Base-by-base conservation (phyloP, 2,113 vertebrate genomes). In the Larimichthys polyactis region DNA sequence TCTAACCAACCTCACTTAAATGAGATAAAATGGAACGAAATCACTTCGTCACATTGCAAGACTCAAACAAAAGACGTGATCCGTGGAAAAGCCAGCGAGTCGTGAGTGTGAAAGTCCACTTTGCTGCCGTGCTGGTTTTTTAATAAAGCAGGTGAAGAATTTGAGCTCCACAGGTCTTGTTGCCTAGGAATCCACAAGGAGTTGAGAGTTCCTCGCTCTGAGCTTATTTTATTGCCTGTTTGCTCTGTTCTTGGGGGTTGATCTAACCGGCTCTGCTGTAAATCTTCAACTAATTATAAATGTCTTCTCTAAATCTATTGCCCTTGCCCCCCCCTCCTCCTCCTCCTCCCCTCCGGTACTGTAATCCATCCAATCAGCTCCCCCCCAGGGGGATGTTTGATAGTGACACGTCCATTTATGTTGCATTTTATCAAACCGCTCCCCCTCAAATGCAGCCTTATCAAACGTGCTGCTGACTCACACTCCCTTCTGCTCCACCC, bases 271-370 rank as follows among this genome's bases (percentile, higher is more conserved):
- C 75, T 64, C 59, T 73, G 75, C 78, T 73, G 46, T 87, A 82
- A 82, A 87, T 92, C 87, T 84, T 63, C 67, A 82, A 8, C 81
- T 87, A 84, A 89, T 93, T 90, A 90, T 84, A 86, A 83, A 87
- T 85, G 72, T 81, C 78, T 62, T 78, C 69, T 85, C 22, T 78
- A 77, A 83, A 81, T 85, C 78, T 79, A 68, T 71, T 52, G 36
- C 57, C 75, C 54, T 44, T 44, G 44, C 44, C 67, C 46, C 27
- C n/a, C n/a, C n/a, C n/a, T n/a, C 27, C 27, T 27, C 27, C 27
- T 27, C 32, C 32, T 54, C 51, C 36, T 40, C 36, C 36, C 55
- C 36, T 74, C 17, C 19, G 52, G 24, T 43, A 48, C n/a, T 46
- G 46, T 87, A 75, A 90, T 91, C 82, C 69, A 83, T 86, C 75